A percentile compares a stretch with the other conserved stretches of the same genome.
Conservation (phyloP, 2,888 invertebrate genomes). For the Mechanitis messenoides region DNA sequence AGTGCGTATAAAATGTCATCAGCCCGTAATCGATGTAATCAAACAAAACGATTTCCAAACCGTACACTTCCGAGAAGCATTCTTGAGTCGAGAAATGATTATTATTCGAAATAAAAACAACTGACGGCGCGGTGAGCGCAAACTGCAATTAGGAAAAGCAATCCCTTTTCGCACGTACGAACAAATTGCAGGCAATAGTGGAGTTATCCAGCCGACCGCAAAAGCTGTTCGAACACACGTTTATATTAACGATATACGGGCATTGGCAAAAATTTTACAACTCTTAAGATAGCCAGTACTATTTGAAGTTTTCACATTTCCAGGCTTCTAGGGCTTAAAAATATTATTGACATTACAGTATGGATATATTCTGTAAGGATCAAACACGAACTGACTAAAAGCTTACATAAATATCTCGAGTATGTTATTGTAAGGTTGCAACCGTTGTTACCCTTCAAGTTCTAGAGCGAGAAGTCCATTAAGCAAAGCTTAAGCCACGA, state of each 20-base stretch:
- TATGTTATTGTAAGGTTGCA: conserved; percentile 26
- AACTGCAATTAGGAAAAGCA: conserved; percentile 58
- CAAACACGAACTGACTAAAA: conserved; percentile 14
- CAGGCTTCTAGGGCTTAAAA: neutral
- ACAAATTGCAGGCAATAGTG: conserved; percentile 61
- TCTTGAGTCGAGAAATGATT: conserved; percentile 36
- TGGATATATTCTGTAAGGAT: conserved; percentile 6
- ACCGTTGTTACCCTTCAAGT: conserved; percentile 29
- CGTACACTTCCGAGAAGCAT: conserved; percentile 52
- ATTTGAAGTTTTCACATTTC: neutral
- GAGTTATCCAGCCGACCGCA: conserved; percentile 33
- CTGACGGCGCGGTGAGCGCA: conserved; percentile 28
- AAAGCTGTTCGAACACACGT: conserved; percentile 30
- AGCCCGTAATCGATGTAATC: conserved; percentile 28
- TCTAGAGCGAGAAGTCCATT: conserved; percentile 36
- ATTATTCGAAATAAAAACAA: conserved; percentile 24
- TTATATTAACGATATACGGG: conserved; percentile 19
- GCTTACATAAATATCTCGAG: conserved; percentile 14
- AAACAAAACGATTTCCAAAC: conserved; percentile 45
- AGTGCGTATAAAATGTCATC: conserved; percentile 10
- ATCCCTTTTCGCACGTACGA: conserved; percentile 67
- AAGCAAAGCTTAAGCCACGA: conserved; percentile 48
- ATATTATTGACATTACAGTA: neutral
- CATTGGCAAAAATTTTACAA: no score
- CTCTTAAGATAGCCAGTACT: neutral